Evolutionary conservation across 2,797 vertebrate genomes (phyloP).

Genomic region (Mus spretus): DNA sequence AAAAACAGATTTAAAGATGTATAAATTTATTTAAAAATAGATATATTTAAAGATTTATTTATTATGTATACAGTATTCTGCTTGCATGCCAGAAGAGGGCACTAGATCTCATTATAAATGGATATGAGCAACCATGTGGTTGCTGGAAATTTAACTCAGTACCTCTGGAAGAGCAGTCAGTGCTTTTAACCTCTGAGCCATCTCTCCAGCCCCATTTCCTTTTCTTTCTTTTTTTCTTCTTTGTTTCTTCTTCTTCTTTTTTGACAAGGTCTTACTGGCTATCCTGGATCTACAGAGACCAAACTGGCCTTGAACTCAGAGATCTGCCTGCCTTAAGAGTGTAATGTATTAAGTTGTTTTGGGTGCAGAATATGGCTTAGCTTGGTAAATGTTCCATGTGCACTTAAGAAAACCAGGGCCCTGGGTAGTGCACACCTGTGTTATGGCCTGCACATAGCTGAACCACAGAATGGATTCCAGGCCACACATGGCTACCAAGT

Average conservation of each 20-base stretch:
- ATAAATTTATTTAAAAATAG: background rate
- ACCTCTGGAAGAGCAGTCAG: background rate
- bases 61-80: background rate
- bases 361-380: background rate
- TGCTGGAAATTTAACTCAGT: background rate
- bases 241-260: background rate
- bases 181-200: background rate
- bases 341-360: background rate
- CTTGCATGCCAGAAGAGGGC: background rate
- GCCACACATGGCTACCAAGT: background rate
- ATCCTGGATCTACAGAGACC: background rate
- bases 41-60: background rate
- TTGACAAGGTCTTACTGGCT: background rate
- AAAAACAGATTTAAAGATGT: background rate
- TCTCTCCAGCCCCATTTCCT: background rate
- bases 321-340: background rate
- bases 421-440: background rate
- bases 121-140: background rate
- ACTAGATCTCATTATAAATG: background rate
- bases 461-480: background rate
- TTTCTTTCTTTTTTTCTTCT: background rate
- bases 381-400: background rate
- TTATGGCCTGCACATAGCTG: too few relatives aligned
- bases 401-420: background rate
- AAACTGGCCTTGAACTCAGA: background rate